Evolutionary conservation across 2,888 invertebrate species (phyloP), one percentile per base, ranked within the genome.

Genomic region (Trichopria drosophilae): DNA sequence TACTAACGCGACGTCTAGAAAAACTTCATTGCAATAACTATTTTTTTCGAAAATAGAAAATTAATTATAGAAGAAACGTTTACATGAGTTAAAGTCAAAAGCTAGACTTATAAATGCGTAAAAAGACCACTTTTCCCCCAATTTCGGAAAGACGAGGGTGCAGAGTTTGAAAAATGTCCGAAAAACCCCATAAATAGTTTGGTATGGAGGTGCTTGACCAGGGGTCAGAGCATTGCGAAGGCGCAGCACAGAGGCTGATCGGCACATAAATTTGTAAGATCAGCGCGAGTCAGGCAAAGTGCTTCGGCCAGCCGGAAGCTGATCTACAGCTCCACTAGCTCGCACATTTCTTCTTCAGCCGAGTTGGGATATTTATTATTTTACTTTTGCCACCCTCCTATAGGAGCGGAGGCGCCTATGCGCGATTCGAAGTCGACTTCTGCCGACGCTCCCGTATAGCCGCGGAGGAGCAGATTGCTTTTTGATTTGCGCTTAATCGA

Each of bases 401-500:
- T n/a, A n/a, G n/a, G n/a, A n/a, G n/a, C 18, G 32, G 9, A 1
- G 9, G 35, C 5, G n/a, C n/a, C n/a, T n/a, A n/a, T n/a, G n/a
- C n/a, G n/a, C n/a, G n/a, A n/a, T n/a, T n/a, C n/a, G n/a, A n/a
- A n/a, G n/a, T n/a, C n/a, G n/a, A n/a, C n/a, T n/a, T n/a, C n/a
- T n/a, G n/a, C n/a, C n/a, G n/a, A n/a, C 34, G 18, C 20, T 9
- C 19, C 6, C 6, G 41, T 29, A 41, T 29, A 31, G 63, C 62
- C 58, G 63, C 56, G 49, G 53, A 56, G 49, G 64, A 50, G 56
- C 63, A 69, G 69, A 72, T 72, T 72, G 71, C 72, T 72, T 72
- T 72, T 72, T 71, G 69, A 72, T 72, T 72, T 71, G 72, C 72
- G 71, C 66, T 72, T 72, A 72, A 72, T 72, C 72, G 69, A 64